Evolutionary conservation across 2,888 invertebrate genomes (phyloP).

Genomic region (Spodoptera exigua): DNA sequence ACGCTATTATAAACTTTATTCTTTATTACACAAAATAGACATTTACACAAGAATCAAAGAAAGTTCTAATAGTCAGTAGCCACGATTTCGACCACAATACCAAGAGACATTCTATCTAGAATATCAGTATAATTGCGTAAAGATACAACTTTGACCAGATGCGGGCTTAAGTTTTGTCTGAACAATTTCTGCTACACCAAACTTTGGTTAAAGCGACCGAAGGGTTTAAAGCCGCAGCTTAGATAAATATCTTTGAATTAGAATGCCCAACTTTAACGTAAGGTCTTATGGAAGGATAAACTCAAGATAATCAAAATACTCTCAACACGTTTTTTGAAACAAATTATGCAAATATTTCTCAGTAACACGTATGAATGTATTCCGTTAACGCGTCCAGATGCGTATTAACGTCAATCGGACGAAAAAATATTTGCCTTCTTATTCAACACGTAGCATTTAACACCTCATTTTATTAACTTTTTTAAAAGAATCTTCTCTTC

Average conservation of each 20-base stretch:
- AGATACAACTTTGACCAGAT: not conserved
- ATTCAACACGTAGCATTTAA: slow-evolving; percentile 61
- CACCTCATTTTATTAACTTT: slow-evolving; percentile 66
- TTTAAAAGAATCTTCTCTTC: slow-evolving; percentile 65
- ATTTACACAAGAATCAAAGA: too few species aligned
- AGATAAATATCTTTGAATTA: slow-evolving; percentile 16
- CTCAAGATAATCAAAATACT: slow-evolving; percentile 34
- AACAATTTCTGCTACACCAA: too few species aligned
- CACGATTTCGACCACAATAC: too few species aligned
- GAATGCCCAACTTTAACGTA: slow-evolving; percentile 23
- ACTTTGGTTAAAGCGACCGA: slow-evolving; percentile 6
- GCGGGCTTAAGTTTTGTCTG: not conserved
- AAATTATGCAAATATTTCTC: slow-evolving; percentile 51
- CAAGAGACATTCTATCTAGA: too few species aligned
- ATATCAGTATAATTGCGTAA: too few species aligned
- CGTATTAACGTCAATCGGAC: slow-evolving; percentile 45
- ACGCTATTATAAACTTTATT: too few species aligned
- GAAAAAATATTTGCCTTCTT: slow-evolving; percentile 53
- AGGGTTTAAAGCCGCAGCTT: not conserved
- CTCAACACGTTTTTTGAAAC: slow-evolving; percentile 31
- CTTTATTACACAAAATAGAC: too few species aligned
- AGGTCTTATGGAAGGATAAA: slow-evolving; percentile 15
- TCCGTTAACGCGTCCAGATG: slow-evolving; percentile 40
- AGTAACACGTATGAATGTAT: slow-evolving; percentile 38
- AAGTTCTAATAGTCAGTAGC: too few species aligned